These are phyloP conservation scores for Scaptomyza flava DNA, from an alignment of 2,888 invertebrate species.

Conservation along the genomic window DNA sequence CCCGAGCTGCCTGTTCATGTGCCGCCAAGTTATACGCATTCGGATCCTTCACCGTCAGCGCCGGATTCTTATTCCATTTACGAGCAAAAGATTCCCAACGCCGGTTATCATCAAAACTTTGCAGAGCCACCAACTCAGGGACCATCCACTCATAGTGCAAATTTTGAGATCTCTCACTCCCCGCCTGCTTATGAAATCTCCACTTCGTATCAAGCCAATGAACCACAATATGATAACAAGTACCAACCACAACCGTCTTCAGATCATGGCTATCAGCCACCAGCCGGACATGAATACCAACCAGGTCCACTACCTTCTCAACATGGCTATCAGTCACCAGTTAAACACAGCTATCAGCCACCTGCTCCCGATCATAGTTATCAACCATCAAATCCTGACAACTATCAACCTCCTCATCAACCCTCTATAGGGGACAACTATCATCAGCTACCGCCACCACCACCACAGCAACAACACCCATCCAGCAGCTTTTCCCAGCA, in stretches of 20 bases:
- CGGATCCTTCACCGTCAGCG: slow-evolving; percentile 29
- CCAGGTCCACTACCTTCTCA: slow-evolving; percentile 10
- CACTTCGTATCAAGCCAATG: slow-evolving; percentile 57
- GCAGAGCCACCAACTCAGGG: slow-evolving; percentile 78
- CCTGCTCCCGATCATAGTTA: slow-evolving; percentile 5
- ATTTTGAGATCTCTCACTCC: slow-evolving; percentile 78
- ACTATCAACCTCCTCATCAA: slow-evolving; percentile 14
- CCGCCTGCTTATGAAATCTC: slow-evolving; percentile 79
- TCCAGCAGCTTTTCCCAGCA: slow-evolving; percentile 28
- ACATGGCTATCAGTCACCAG: slow-evolving; percentile 1
- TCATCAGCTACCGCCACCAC: not conserved
- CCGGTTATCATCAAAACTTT: slow-evolving; percentile 72
- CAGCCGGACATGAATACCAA: slow-evolving; percentile 12
- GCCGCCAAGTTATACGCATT: slow-evolving; percentile 9
- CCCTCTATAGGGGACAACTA: slow-evolving; percentile 7
- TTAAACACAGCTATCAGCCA: slow-evolving; percentile 16
- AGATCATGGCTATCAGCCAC: slow-evolving; percentile 15
- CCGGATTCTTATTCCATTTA: slow-evolving; percentile 67
- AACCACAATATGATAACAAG: slow-evolving; percentile 42
- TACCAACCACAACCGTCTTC: slow-evolving; percentile 45
- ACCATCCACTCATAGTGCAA: slow-evolving; percentile 36
- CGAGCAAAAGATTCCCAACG: slow-evolving; percentile 75
- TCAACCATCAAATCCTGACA: slow-evolving; percentile 3
- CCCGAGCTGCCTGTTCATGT: slow-evolving; percentile 1
- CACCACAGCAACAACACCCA: slow-evolving; percentile 16